Base-by-base conservation (phyloP, 2,888 invertebrate species). In the Meloe dianella region DNA sequence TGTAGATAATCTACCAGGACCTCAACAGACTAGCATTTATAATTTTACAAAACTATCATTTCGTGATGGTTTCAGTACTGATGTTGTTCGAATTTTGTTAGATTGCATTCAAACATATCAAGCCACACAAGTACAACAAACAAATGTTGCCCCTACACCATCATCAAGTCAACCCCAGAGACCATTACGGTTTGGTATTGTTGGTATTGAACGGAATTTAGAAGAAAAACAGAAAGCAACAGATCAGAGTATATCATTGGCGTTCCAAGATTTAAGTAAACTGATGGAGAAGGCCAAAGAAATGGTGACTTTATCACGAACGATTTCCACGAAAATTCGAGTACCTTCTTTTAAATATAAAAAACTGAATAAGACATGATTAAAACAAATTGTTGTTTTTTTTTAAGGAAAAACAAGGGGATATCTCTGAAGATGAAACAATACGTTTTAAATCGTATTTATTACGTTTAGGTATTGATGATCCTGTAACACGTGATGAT, bases 361-460 rank as follows among this genome's bases (percentile, higher is more conserved):
- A n/a, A n/a, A n/a, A n/a, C n/a, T n/a, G n/a, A n/a, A n/a, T n/a
- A n/a, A n/a, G n/a, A n/a, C n/a, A n/a, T n/a, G n/a, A n/a, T n/a
- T n/a, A n/a, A n/a, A n/a, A n/a, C n/a, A n/a, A n/a, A 27, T 27
- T 27, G 2, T 27, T 27, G 27, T 27, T 27, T 2, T 27, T 27
- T 2, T 27, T 51, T 29, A 56, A 82, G 81, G 95, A 96, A 76
- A 93, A 94, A 80, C 95, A 97, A 86, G 97, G 97, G 54, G 95
- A 96, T 79, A 95, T 98, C 72, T 95, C 96, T 4, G 97, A 98
- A 83, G 98, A 99, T 85, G 98, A 98, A 86, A 98, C 98, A 9
- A 90, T 97, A 6, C 89, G 92, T 76, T 98, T 99, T 82, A 98
- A 98, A 82, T 93, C 97, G 0, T 97, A 98, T 82, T 86, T 99